Evolutionary conservation across 2,113 vertebrate species (phyloP), one percentile per base, ranked within the genome.

Genomic region (Pontoporia blainvillei): DNA sequence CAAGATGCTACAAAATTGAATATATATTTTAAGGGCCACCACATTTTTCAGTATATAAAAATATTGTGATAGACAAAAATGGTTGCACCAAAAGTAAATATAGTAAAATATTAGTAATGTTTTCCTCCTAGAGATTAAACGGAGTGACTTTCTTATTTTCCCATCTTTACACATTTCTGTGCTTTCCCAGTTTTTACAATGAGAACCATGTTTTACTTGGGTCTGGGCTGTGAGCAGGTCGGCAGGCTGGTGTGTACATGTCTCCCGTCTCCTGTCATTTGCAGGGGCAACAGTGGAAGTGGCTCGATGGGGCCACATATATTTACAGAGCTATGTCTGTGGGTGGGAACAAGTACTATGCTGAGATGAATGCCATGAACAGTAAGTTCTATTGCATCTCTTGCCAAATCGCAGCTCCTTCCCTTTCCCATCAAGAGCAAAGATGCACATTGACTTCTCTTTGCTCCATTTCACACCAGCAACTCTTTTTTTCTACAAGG

Each of bases 271-370:
- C 59, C 15, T 91, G 49, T 82, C 39, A 3, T 12, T 34, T 21
- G 12, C 94, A 98, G 98, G 95, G 0, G 0, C 81, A 6, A 5
- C 9, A 9, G 6, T 98, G 98, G 98, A 62, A 83, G 85, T 98
- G 98, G 98, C 2, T 5, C 0, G 96, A 1, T 0, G 98, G 98
- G 3, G 4, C 52, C 36, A 0, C 2, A 0, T 94, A 95, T 79
- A 13, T 0, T 0, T 0, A 0, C 34, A 0, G 0, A 44, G 23
- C 31, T 0, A 98, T 91, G 54, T 2, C 92, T 0, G 0, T 39
- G 1, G 59, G 8, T 15, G 41, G 0, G 0, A 61, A 46, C 0
- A 85, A 96, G 2, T 6, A 12, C 54, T 98, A 98, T 0, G 96
- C 88, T 0, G 0, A 11, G 64, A 66, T 98, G 86, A 97, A 49